Evolutionary conservation across 1,140 invertebrate genomes (phyloP).

Genomic region (Varroa destructor): DNA sequence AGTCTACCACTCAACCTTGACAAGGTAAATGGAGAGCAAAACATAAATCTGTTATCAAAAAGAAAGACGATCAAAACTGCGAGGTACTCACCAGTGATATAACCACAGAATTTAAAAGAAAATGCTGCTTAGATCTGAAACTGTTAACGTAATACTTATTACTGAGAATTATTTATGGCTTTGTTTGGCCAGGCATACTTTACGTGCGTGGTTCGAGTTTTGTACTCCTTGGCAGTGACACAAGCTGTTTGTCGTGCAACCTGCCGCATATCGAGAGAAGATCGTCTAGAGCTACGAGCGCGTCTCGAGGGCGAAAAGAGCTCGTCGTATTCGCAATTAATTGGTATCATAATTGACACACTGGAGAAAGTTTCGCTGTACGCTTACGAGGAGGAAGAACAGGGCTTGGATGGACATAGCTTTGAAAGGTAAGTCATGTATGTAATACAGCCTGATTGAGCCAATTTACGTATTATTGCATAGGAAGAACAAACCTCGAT

Average conservation of each 20-base stretch:
- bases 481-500: not conserved
- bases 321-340: not conserved
- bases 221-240: conserved; percentile 76
- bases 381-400: conserved; percentile 28
- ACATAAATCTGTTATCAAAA: conserved; percentile 13
- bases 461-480: not conserved
- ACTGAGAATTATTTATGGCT: not conserved
- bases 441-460: not conserved
- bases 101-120: too few relatives aligned
- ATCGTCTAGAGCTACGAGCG: conserved; percentile 30
- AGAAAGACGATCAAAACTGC: too few relatives aligned
- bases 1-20: conserved; percentile 69
- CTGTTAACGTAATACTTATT: conserved; percentile 1
- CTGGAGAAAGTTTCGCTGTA: conserved; percentile 5
- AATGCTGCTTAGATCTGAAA: too few relatives aligned
- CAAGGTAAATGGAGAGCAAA: conserved; percentile 51
- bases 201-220: conserved; percentile 62
- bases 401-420: not conserved
- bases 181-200: conserved; percentile 55
- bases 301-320: not conserved
- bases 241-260: conserved; percentile 63
- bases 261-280: conserved; percentile 48
- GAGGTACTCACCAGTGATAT: too few relatives aligned
- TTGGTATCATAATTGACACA: not conserved
- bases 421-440: conserved; percentile 27